Evolutionary conservation across 1,140 invertebrate genomes (phyloP).

Genomic region (Holotrichia oblita): DNA sequence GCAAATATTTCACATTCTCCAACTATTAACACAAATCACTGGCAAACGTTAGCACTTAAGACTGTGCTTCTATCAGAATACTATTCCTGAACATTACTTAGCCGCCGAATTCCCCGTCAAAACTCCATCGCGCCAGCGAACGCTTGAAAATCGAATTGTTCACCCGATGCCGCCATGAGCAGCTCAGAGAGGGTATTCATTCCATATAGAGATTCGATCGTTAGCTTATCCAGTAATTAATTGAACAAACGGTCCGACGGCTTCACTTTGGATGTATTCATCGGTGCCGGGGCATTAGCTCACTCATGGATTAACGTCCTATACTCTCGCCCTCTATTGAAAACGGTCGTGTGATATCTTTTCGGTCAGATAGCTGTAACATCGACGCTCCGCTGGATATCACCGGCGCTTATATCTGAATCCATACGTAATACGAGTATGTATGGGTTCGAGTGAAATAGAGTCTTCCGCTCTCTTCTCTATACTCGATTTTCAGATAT

Average conservation of each 20-base stretch:
- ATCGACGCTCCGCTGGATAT: not conserved
- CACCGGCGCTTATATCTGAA: not conserved
- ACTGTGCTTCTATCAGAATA: no score
- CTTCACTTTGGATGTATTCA: constrained; percentile 12
- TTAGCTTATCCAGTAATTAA: constrained; percentile 7
- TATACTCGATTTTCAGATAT: constrained; percentile 5
- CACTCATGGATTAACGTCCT: not conserved
- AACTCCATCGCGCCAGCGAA: not conserved
- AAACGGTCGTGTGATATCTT: not conserved
- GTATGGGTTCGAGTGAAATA: not conserved
- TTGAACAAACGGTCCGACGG: not conserved
- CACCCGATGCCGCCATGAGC: not conserved
- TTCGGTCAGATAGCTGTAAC: not conserved
- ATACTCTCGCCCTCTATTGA: not conserved
- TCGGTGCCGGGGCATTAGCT: not conserved
- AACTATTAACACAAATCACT: no score
- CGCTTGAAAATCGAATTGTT: constrained; percentile 12
- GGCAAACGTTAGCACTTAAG: no score
- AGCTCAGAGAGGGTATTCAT: not conserved
- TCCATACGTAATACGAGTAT: not conserved
- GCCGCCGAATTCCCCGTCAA: not conserved
- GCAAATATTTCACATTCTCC: no score
- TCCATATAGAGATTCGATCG: constrained; percentile 3
- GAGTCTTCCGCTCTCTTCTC: not conserved
- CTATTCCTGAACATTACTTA: no score